Evolutionary conservation across 2,113 vertebrate species (phyloP), one percentile per base, ranked within the genome.

Genomic region (Dryoscopus gambensis): DNA sequence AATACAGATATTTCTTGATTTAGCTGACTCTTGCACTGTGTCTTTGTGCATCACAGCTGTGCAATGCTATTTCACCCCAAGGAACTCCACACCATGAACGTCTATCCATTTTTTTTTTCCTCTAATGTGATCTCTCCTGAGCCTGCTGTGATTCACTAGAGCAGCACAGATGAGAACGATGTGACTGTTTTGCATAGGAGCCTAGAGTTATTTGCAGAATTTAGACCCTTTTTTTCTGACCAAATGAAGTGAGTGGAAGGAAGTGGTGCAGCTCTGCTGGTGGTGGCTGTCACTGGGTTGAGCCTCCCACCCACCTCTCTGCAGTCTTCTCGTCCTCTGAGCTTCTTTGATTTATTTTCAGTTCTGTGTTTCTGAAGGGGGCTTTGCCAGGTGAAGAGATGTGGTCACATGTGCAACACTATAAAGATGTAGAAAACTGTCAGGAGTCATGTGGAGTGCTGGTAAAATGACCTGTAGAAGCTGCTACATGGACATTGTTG

Each of bases 331-430:
- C 30, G n/a, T 57, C n/a, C 44, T 55, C 39, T 65, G n/a, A 70
- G 23, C 28, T 49, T 87, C 2, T 3, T 1, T 2, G 1, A 6
- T 75, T 17, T n/a, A 5, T 76, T 74, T 57, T 89, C 35, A 24
- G 5, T 39, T 92, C n/a, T 37, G 14, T 33, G 13, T 67, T 79
- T 59, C 39, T 3, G 1, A 23, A 68, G 49, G 44, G 13, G 1
- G 0, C 3, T 57, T 82, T 75, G 31, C 13, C 13, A 46, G 20
- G 3, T 30, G 30, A 44, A 52, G 47, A 4, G 18, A 42, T 23
- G 24, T n/a, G 19, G 27, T 50, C 22, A 7, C 10, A 5, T 1
- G 1, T 49, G 13, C 31, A 27, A 8, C 0, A 0, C 7, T 20
- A 5, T 21, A 12, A 60, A 77, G 20, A 21, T 46, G 31, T 21